A percentile compares a stretch with the other conserved stretches of the same genome.
phyloP scores from a whole-genome alignment of 2,113 vertebrate genomes.

The Callipepla californica region DNA sequence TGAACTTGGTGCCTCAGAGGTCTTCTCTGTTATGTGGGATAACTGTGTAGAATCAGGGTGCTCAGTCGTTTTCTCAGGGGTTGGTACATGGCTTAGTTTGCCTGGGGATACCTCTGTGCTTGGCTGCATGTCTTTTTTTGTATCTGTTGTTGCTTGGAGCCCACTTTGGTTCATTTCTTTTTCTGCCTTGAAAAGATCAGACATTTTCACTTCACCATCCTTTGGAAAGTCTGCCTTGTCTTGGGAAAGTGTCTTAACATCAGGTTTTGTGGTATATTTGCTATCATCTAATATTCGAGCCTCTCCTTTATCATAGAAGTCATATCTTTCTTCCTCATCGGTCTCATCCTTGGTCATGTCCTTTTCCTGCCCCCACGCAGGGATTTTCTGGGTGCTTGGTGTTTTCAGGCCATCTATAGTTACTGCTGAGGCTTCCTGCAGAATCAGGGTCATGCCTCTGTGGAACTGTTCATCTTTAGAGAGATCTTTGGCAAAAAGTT shows the following conservation, averaged over 20 bases:
- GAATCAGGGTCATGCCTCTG: constrained; percentile 39
- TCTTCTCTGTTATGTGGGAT: constrained; percentile 34
- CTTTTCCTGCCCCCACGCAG: constrained; percentile 62
- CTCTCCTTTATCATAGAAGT: constrained; percentile 43
- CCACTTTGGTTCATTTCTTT: constrained; percentile 27
- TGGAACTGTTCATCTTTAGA: constrained; percentile 43
- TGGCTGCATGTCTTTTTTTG: constrained; percentile 45
- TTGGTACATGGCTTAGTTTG: constrained; percentile 40
- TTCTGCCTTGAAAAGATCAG: constrained; percentile 44
- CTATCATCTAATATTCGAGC: constrained; percentile 31
- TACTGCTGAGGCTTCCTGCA: constrained; percentile 26
- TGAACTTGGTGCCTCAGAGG: neutral
- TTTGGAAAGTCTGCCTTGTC: constrained; percentile 49
- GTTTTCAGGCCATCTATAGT: constrained; percentile 46
- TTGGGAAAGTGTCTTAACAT: constrained; percentile 39
- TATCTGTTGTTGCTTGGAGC: neutral
- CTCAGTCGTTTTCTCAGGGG: constrained; percentile 25
- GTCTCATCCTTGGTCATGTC: constrained; percentile 69
- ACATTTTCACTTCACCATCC: constrained; percentile 30
- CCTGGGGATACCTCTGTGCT: neutral
- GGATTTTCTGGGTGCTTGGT: constrained; percentile 37
- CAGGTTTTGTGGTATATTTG: constrained; percentile 37
- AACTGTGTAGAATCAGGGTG: neutral
- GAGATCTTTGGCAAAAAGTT: constrained; percentile 71
- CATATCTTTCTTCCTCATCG: constrained; percentile 58